Conservation (phyloP, 2,888 invertebrate genomes). For the Ennomos fuscantarius region DNA sequence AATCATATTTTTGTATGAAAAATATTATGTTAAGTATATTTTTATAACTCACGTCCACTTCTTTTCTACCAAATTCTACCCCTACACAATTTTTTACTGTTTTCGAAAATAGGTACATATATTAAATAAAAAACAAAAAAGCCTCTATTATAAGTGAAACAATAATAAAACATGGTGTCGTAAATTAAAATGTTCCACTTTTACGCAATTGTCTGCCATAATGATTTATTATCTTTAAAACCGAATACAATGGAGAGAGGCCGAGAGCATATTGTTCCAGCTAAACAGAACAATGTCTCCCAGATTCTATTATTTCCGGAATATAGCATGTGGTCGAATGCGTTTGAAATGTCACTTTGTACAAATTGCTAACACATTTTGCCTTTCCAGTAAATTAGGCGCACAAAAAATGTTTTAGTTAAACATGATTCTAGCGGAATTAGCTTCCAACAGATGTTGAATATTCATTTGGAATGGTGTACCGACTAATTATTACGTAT, state of each 20-base stretch:
- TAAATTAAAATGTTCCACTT: slow-evolving; percentile 36
- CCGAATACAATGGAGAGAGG: slow-evolving; percentile 26
- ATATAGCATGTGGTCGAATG: slow-evolving; percentile 35
- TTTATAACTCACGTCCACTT: too few relatives aligned
- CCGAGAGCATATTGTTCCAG: slow-evolving; percentile 28
- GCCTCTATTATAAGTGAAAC: too few relatives aligned
- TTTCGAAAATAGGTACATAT: too few relatives aligned
- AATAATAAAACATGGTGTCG: slow-evolving; percentile 7
- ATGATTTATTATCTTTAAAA: slow-evolving; percentile 46
- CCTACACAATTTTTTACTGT: too few relatives aligned
- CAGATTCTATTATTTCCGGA: slow-evolving; percentile 31
- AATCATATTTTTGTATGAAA: too few relatives aligned
- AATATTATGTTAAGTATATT: not conserved
- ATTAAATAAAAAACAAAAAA: too few relatives aligned
- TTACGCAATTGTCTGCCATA: slow-evolving; percentile 34
- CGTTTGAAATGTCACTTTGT: slow-evolving; percentile 29
- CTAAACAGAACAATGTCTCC: slow-evolving; percentile 39
- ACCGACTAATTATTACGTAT: too few relatives aligned
- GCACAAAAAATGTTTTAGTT: slow-evolving; percentile 1
- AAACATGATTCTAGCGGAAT: too few relatives aligned
- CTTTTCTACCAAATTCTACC: too few relatives aligned
- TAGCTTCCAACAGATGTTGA: too few relatives aligned
- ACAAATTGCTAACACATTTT: slow-evolving; percentile 40
- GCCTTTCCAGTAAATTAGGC: slow-evolving; percentile 10
- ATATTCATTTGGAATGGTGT: too few relatives aligned